phyloP scores from a whole-genome alignment of 2,113 vertebrate genomes.

The Hyperopisus bebe region DNA sequence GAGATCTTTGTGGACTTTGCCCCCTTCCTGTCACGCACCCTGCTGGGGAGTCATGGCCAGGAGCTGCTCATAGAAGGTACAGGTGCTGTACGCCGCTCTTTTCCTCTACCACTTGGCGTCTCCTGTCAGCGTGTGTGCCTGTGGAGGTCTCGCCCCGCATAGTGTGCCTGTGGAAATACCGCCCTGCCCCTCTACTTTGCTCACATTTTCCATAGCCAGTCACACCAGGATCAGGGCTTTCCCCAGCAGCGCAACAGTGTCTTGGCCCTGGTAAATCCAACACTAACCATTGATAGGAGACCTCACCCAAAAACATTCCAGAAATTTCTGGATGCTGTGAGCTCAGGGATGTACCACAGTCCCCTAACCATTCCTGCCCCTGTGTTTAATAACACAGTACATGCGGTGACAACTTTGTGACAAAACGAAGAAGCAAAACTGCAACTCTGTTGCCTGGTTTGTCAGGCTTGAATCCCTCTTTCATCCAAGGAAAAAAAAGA shows the following conservation, averaged over 20 bases:
- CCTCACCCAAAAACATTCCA: background rate
- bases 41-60: conserved; percentile 97
- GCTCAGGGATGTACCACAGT: background rate
- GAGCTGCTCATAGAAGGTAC: conserved; percentile 99
- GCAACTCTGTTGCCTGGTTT: background rate
- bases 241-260: background rate
- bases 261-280: background rate
- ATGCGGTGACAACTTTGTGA: background rate
- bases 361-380: background rate
- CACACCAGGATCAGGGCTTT: background rate
- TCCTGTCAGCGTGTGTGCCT: conserved; percentile 28
- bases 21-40: conserved; percentile 90
- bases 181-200: background rate
- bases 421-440: background rate
- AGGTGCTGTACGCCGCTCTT: conserved; percentile 60
- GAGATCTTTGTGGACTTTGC: conserved; percentile 99
- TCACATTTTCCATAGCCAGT: background rate
- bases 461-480: background rate
- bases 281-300: background rate
- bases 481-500: background rate
- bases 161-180: background rate
- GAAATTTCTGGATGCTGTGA: background rate
- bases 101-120: background rate
- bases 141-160: background rate
- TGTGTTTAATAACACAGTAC: background rate